These are phyloP conservation scores for Gulo gulo DNA, from an alignment of 2,113 vertebrate species.

Conservation along the genomic window DNA sequence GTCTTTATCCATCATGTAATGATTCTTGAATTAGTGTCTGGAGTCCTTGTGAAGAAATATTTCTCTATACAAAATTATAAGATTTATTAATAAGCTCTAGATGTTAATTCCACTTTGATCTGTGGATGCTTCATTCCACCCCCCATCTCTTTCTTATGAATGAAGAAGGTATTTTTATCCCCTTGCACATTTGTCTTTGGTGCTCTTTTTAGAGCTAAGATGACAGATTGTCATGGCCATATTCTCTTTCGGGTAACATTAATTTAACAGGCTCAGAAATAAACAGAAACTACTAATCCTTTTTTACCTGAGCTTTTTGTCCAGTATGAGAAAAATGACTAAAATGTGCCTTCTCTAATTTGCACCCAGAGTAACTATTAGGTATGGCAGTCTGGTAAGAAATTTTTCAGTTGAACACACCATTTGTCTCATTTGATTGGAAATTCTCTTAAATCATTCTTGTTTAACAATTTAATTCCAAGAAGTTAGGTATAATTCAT, in stretches of 20 bases:
- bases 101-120: constrained; percentile 80
- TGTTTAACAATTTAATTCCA: constrained; percentile 74
- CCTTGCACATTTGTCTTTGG: constrained; percentile 75
- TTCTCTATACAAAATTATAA: constrained; percentile 77
- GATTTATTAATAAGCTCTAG: constrained; percentile 82
- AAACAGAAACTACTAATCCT: constrained; percentile 58
- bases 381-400: rapidly evolving
- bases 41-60: constrained; percentile 70
- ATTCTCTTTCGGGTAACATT: constrained; percentile 66
- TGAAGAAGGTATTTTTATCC: constrained; percentile 73
- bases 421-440: constrained; percentile 60
- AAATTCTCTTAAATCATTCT: constrained; percentile 69
- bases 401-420: constrained; percentile 34
- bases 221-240: constrained; percentile 72
- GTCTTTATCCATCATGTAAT: constrained; percentile 69
- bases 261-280: constrained; percentile 76
- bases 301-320: constrained; percentile 66
- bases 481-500: constrained; percentile 68
- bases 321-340: constrained; percentile 71
- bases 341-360: constrained; percentile 47
- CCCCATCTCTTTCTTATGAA: constrained; percentile 63
- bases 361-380: constrained; percentile 53
- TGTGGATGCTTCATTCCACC: constrained; percentile 41
- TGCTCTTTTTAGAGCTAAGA: constrained; percentile 70
- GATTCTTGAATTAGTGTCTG: constrained; percentile 73